Base-by-base conservation (phyloP, 2,888 invertebrate genomes). In the Kuschelorhynchus macadamiae region DNA sequence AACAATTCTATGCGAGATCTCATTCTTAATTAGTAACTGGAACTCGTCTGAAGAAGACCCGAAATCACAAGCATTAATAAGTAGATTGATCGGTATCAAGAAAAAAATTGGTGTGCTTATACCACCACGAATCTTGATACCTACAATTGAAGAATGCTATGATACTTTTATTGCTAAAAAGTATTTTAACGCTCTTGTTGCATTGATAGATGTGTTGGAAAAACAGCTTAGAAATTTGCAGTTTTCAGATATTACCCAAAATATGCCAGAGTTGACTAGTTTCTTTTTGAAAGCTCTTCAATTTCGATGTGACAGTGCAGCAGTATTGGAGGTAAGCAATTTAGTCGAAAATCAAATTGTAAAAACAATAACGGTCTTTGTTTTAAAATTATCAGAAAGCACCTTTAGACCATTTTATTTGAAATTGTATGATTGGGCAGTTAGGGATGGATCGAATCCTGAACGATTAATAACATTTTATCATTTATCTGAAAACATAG, bases 321-420 rank as follows among this genome's bases (percentile, higher is more conserved):
- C 81, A 1, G 75, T 83, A 1, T 71, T 81, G 3, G 81, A 81
- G 8, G 83, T 85, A 49, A 85, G 92, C 0, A 86, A 87, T 32
- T 77, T 79, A 11, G 89, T 93, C 0, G 97, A 97, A 84, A 87
- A 87, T 12, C 87, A 90, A 76, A 88, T 94, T 0, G 88, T 95
- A 0, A 89, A 91, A 72, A 90, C 94, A 0, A 84, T 97, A n/a
- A 90, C 93, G 1, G 86, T 89, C 50, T 87, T 96, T 76, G 91
- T 96, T 20, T 84, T 97, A 52, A 96, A 96, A 82, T 84, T 97
- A 21, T 96, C 96, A 0, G 97, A 97, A 82, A 90, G 91, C 0
- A 90, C 91, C 39, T 98, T 98, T 83, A 88, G 94, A 70, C 96
- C 97, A 0, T 87, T 97, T 76, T 96, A 95, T 82, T 91, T 92